Percentiles rank a stretch among this genome's conserved stretches.
Evolutionary conservation across 2,113 vertebrate species (phyloP).

Genomic region (Solea solea): DNA sequence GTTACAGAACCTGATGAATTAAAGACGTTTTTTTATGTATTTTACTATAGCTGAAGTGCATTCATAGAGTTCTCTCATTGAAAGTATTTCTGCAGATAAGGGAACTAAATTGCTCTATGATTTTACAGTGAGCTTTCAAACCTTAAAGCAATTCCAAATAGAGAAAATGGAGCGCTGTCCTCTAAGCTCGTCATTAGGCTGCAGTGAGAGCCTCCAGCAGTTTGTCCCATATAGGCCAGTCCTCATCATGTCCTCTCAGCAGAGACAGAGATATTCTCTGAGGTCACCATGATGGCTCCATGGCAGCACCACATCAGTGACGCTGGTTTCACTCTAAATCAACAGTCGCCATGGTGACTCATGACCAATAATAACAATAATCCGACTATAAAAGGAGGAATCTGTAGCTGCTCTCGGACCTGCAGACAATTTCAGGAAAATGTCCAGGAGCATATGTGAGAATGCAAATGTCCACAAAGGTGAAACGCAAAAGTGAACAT

Average conservation of each 20-base stretch:
- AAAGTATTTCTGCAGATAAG: neutral
- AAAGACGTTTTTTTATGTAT: too few relatives aligned
- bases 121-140: neutral
- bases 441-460: too few relatives aligned
- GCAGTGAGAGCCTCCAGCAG: constrained; percentile 18
- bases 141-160: neutral
- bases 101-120: neutral
- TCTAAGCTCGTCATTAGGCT: constrained; percentile 8
- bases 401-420: too few relatives aligned
- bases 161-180: neutral
- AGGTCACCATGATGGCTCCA: constrained; percentile 2
- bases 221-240: constrained; percentile 14
- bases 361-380: neutral
- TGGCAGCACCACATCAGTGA: constrained; percentile 4
- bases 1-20: too few relatives aligned
- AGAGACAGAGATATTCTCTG: constrained; percentile 10
- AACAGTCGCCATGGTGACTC: constrained; percentile 20
- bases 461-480: too few relatives aligned
- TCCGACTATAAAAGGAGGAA: too few relatives aligned
- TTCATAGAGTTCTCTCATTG: neutral
- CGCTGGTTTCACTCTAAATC: neutral
- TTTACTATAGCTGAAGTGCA: neutral
- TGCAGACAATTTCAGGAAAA: too few relatives aligned
- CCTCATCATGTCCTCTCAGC: constrained; percentile 14
- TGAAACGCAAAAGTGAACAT: too few relatives aligned